A percentile compares a stretch with the other conserved stretches of the same genome.
phyloP scores from a whole-genome alignment of 2,797 vertebrate genomes.

The Molossus molossus region DNA sequence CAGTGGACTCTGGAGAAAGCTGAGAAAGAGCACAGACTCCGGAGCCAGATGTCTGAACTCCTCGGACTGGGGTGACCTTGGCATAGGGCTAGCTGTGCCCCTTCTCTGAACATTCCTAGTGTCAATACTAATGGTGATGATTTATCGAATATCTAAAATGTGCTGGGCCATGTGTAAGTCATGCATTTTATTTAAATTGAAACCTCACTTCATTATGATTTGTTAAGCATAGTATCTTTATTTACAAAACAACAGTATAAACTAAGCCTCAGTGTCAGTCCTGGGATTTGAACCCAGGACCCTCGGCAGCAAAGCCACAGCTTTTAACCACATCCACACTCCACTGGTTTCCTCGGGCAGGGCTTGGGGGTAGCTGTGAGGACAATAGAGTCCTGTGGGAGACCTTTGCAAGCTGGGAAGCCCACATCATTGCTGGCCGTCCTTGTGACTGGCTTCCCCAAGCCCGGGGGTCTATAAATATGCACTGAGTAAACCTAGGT shows the following conservation, averaged over 20 bases:
- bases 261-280: not conserved
- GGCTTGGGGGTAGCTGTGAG: not conserved
- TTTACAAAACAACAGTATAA: not conserved
- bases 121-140: not conserved
- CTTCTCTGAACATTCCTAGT: not conserved
- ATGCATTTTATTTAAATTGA: not conserved
- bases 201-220: not conserved
- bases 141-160: not conserved
- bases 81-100: not conserved
- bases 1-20: not conserved
- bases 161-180: not conserved
- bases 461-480: slow-evolving; percentile 69
- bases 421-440: not conserved
- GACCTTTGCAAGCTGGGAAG: not conserved
- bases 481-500: slow-evolving; percentile 68
- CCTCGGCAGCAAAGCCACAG: not conserved
- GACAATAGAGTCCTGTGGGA: not conserved
- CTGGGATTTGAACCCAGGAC: slow-evolving; percentile 56
- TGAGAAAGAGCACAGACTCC: not conserved
- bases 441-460: not conserved
- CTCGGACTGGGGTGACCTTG: not conserved
- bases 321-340: not conserved
- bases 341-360: not conserved
- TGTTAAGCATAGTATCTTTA: not conserved
- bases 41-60: not conserved